Evolutionary conservation across 2,113 vertebrate species (phyloP).

Genomic region (Garra rufa): DNA sequence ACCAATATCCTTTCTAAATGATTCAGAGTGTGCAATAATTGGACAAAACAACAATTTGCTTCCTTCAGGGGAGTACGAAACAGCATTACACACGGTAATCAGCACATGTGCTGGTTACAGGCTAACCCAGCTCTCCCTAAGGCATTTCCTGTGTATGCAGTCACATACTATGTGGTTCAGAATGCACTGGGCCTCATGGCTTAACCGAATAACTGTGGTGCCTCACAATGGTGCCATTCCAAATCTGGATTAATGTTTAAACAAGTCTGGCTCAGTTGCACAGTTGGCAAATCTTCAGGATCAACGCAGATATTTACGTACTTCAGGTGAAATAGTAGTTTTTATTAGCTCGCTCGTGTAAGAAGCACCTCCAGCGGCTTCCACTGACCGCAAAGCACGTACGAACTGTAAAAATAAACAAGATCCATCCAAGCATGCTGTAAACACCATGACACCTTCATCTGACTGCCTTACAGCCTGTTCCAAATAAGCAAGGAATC

Average conservation of each 20-base stretch:
- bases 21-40: background rate
- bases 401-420: conserved; percentile 36
- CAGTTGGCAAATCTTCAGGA: background rate
- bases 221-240: conserved; percentile 11
- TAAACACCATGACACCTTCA: conserved; percentile 4
- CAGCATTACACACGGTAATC: background rate
- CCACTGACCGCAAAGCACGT: background rate
- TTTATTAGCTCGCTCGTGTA: background rate
- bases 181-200: conserved; percentile 25
- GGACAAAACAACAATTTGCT: background rate
- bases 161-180: background rate
- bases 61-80: background rate
- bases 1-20: background rate
- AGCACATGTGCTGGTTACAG: background rate
- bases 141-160: background rate
- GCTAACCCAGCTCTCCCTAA: background rate
- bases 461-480: background rate
- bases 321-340: conserved; percentile 20
- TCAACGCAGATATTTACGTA: conserved; percentile 3
- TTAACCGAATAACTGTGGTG: conserved; percentile 13
- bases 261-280: conserved; percentile 12
- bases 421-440: conserved; percentile 10
- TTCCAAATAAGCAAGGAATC: conserved; percentile 2
- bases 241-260: conserved; percentile 42
- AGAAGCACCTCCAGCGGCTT: background rate